phyloP scores from a whole-genome alignment of 2,888 invertebrate species.

The Dendrolimus pini region DNA sequence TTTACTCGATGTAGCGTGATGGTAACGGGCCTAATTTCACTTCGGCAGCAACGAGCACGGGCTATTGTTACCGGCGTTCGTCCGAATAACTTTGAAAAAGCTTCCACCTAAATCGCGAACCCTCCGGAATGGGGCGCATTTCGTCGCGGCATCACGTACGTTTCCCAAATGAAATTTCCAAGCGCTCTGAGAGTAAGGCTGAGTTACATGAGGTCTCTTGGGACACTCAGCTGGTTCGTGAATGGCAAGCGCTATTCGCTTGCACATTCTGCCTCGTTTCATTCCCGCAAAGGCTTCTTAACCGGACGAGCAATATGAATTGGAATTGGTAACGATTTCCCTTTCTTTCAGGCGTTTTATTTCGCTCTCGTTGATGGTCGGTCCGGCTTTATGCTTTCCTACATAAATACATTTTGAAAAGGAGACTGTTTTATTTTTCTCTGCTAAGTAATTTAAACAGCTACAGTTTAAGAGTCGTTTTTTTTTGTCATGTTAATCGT shows the following conservation, averaged over 20 bases:
- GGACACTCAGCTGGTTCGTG: conserved; percentile 30
- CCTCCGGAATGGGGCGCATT: conserved; percentile 52
- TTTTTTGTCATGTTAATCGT: too few species aligned
- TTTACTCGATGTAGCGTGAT: conserved; percentile 41
- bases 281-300: conserved; percentile 22
- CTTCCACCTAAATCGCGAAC: conserved; percentile 44
- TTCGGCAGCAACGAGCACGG: conserved; percentile 50
- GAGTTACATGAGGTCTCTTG: conserved; percentile 26
- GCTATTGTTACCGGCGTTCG: conserved; percentile 40
- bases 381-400: conserved; percentile 10
- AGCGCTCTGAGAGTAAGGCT: conserved; percentile 45
- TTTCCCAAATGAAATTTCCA: conserved; percentile 65
- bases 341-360: conserved; percentile 14
- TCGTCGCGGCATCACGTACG: conserved; percentile 59
- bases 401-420: background rate
- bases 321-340: conserved; percentile 21
- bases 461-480: too few species aligned
- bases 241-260: conserved; percentile 36
- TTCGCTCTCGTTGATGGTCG: conserved; percentile 4
- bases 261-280: conserved; percentile 33
- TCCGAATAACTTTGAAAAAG: conserved; percentile 51
- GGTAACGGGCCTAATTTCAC: conserved; percentile 57
- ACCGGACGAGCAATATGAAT: conserved; percentile 22
- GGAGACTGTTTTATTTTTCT: background rate
- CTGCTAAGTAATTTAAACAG: too few species aligned